Base-by-base conservation (phyloP, 2,797 vertebrate species). In the Myripristis murdjan region DNA sequence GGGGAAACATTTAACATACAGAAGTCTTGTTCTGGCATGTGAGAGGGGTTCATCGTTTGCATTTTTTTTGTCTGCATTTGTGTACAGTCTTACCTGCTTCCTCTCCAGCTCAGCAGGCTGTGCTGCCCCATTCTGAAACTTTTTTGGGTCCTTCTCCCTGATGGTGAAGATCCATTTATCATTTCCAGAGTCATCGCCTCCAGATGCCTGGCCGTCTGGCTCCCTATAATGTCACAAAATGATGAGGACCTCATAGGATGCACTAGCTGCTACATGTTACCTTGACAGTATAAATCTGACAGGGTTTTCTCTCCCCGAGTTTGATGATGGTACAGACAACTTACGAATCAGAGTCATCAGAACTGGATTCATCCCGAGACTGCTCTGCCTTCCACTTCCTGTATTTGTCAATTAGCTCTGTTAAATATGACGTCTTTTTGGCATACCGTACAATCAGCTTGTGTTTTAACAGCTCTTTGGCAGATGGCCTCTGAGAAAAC, bases 81-180 rank as follows among this genome's bases (percentile, higher is more conserved):
- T 12, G 2, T 18, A 4, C 6, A 8, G 16, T 24, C 46, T 51
- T 68, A 92, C 88, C 80, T 58, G 62, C 44, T 72, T 66, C 9
- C 33, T 63, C 15, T 94, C 93, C 7, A 96, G 75, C 55, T 96
- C 94, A 0, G 91, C 89, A 0, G 85, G 87, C 75, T 93, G 93
- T 4, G 92, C 87, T 22, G 94, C 93, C 75, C 96, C 96, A 0
- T 98, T 97, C 75, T 94, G 94, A 18, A 96, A 47, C 70, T 89
- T 95, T 55, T 95, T 93, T 20, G 93, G 93, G 73, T 97, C 95
- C 87, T 91, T 96, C 85, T 97, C 96, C 87, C 87, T 92, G 89
- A 97, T 96, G 55, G 98, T 90, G 81, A 98, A 99, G 86, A 95
- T 95, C 98, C 98, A 99, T 48, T 95, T 89, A 1, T 94, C 92